Base-by-base conservation (phyloP, 2,888 invertebrate genomes). In the Andrena trimmerana region DNA sequence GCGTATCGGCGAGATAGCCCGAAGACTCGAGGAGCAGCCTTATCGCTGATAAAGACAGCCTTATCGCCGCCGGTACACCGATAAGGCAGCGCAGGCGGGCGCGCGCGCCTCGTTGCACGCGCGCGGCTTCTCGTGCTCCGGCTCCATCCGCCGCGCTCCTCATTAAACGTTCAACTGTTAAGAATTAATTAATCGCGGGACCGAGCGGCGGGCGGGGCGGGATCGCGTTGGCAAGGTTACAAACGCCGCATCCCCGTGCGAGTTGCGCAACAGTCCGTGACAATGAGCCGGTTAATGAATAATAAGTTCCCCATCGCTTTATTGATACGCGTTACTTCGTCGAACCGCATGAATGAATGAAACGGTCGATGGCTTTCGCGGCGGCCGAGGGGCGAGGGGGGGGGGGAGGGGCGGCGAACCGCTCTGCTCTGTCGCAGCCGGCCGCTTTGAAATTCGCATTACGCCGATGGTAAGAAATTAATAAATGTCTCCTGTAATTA, bases 31-130 rank as follows among this genome's bases (percentile, higher is more conserved):
- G 80, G 24, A 85, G 71, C 80, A 81, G 82, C 83, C 85, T 88
- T 90, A 90, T 90, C 90, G 67, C 68, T 79, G 89, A 88, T 88
- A 89, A 88, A 84, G 86, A 81, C 81, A 71, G 60, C 69, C 85
- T 89, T 90, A 90, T 90, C 90, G 68, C 65, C 48, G 59, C 52
- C 67, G 48, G 65, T 73, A 54, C 24, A 4, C 48, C 77, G 90
- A 90, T 90, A 90, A 90, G 81, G 74, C 62, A 60, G 63, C 67
- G 69, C 70, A 24, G 33, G 31, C 66, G 33, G n/a, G 33, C 65
- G 59, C 54, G 50, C 48, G 29, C 54, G 20, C 20, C 20, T 29
- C 36, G 42, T 4, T 27, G 50, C 3, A 63, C 67, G 29, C 71
- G 27, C 6, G 16, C 16, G 33, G 27, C 63, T 74, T 73, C 76